These are phyloP conservation scores for Trematomus loennbergii DNA, from an alignment of 2,113 vertebrate species.

Conservation along the genomic window DNA sequence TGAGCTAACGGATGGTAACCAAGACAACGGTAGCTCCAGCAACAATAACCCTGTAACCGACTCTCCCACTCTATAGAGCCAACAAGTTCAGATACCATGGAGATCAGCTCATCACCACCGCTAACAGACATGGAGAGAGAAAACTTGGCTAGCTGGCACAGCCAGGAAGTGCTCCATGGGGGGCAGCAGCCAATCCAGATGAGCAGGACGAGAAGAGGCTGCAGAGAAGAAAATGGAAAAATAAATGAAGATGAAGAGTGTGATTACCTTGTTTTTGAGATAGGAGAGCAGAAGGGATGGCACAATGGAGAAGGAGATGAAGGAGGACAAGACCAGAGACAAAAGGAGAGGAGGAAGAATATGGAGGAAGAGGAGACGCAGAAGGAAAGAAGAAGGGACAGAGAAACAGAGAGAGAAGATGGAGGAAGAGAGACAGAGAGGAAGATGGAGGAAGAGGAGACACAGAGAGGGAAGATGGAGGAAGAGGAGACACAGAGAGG, in stretches of 20 bases:
- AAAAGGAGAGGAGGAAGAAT: neutral
- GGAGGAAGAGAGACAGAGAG: neutral
- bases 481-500: too few species aligned
- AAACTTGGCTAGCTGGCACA: slow-evolving; percentile 35
- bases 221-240: slow-evolving; percentile 10
- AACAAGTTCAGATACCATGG: slow-evolving; percentile 60
- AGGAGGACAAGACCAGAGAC: neutral
- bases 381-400: neutral
- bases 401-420: neutral
- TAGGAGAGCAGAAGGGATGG: slow-evolving; percentile 13
- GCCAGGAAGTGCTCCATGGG: slow-evolving; percentile 19
- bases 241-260: slow-evolving; percentile 40
- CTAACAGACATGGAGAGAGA: slow-evolving; percentile 50
- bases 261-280: slow-evolving; percentile 66
- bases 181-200: slow-evolving; percentile 6
- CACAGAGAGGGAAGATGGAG: neutral
- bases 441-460: slow-evolving; percentile 1
- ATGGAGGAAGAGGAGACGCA: neutral
- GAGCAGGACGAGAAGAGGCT: slow-evolving; percentile 24
- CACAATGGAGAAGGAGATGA: neutral
- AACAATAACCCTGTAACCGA: slow-evolving; percentile 17
- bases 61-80: slow-evolving; percentile 14
- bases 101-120: slow-evolving; percentile 58
- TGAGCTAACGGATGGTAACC: slow-evolving; percentile 68
- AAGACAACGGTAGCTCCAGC: slow-evolving; percentile 21